Conservation (phyloP, 2,797 vertebrate genomes). For the Margarornis squamiger region DNA sequence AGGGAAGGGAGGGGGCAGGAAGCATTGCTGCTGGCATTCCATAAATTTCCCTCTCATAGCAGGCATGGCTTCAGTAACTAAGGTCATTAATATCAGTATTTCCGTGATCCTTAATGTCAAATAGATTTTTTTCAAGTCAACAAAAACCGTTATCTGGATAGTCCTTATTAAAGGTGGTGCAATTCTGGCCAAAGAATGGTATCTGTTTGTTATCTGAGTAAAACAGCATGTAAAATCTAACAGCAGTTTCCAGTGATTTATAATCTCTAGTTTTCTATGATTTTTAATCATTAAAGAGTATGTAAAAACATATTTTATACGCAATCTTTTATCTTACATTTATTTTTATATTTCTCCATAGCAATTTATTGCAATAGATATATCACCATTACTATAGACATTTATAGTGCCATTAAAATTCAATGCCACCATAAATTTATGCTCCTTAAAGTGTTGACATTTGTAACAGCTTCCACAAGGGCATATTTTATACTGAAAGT, state of each 20-base stretch:
- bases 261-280: slow-evolving; percentile 72
- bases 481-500: slow-evolving; percentile 82
- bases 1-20: background rate
- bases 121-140: slow-evolving; percentile 53
- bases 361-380: slow-evolving; percentile 78
- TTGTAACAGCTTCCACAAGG: slow-evolving; percentile 82
- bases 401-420: slow-evolving; percentile 84
- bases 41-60: background rate
- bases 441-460: slow-evolving; percentile 80
- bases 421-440: slow-evolving; percentile 80
- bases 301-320: slow-evolving; percentile 83
- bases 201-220: background rate
- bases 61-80: background rate
- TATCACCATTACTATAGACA: slow-evolving; percentile 80
- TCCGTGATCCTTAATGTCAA: slow-evolving; percentile 45
- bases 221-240: slow-evolving; percentile 28
- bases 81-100: background rate
- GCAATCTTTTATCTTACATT: slow-evolving; percentile 81
- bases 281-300: slow-evolving; percentile 80
- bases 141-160: slow-evolving; percentile 50
- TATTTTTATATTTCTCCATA: slow-evolving; percentile 82
- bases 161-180: slow-evolving; percentile 38
- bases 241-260: slow-evolving; percentile 64
- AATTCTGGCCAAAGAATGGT: slow-evolving; percentile 18
- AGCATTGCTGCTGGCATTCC: background rate